phyloP scores from a whole-genome alignment of 2,113 vertebrate genomes.

The Platichthys flesus region DNA sequence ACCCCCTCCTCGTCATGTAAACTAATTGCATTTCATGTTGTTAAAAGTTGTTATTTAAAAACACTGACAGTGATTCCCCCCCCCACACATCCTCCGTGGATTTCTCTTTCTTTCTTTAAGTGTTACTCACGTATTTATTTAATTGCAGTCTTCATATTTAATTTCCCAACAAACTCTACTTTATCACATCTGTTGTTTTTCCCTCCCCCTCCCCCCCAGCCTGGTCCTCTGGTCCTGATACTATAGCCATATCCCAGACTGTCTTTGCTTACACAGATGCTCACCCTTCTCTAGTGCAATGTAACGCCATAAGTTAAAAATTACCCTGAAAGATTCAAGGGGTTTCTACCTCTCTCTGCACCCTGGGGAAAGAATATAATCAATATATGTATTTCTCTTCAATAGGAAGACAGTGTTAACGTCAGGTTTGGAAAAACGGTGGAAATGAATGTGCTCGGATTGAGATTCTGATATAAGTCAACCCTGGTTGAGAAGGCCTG shows the following conservation, averaged over 20 bases:
- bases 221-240: conserved; percentile 38
- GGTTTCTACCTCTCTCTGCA: conserved; percentile 69
- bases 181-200: not conserved
- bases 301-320: conserved; percentile 63
- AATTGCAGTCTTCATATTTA: not conserved
- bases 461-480: conserved; percentile 47
- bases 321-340: conserved; percentile 53
- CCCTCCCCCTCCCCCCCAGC: not conserved
- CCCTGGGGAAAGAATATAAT: conserved; percentile 28
- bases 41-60: too few relatives aligned
- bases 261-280: conserved; percentile 62
- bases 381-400: conserved; percentile 9
- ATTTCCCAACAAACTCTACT: not conserved
- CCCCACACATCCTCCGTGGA: not conserved
- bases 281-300: conserved; percentile 55
- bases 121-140: not conserved
- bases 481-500: conserved; percentile 56
- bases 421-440: conserved; percentile 34
- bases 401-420: conserved; percentile 8
- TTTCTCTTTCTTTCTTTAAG: not conserved
- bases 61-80: not conserved
- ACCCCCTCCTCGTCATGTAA: not conserved
- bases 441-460: conserved; percentile 59
- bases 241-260: conserved; percentile 69
- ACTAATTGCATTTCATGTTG: not conserved